Evolutionary conservation across 2,888 invertebrate species (phyloP), one percentile per base, ranked within the genome.

Genomic region (Coecobrya sp.): DNA sequence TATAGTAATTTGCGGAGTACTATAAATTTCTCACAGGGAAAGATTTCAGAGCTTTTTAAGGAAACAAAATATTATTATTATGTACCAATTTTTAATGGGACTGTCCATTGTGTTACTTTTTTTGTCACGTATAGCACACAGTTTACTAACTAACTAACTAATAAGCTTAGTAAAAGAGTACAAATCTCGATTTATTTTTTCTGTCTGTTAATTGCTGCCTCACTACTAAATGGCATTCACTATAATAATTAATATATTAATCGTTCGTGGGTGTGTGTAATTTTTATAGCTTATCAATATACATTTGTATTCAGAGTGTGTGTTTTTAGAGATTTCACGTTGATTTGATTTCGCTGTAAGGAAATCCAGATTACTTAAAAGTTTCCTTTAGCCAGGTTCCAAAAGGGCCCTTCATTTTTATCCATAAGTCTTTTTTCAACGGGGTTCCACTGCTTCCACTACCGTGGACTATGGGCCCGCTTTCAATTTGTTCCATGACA

Each of bases 401-500:
- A 87, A 94, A 93, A 7, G 93, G 93, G 1, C 91, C 86, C 49
- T 91, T 93, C 89, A 92, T 91, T 87, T 94, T 94, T 73, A 93
- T 89, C 81, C 93, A 94, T 11, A 93, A 92, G 36, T 93, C 93
- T 68, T 93, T 93, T 79, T 94, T 94, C 59, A 93, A 84, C 0
- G 94, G 93, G 4, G 89, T 93, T 10, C 92, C 91, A 82, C 68
- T 82, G 25, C 68, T 82, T 1, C 88, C 70, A 65, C 76, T 70
- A 16, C 85, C 91, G n/a, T 92, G 92, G 59, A 89, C 79, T 13
- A 85, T 73, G 8, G 91, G 92, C 22, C 90, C 95, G 65, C 92
- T 93, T 81, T 95, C 95, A 49, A 94, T 93, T 93, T 95, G 95
- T 87, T 96, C 95, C 82, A 95, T 94, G 86, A 95, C 95, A 7